Evolutionary conservation across 1,140 invertebrate genomes (phyloP), one percentile per base, ranked within the genome.

Genomic region (Panagrolaimus sp.): DNA sequence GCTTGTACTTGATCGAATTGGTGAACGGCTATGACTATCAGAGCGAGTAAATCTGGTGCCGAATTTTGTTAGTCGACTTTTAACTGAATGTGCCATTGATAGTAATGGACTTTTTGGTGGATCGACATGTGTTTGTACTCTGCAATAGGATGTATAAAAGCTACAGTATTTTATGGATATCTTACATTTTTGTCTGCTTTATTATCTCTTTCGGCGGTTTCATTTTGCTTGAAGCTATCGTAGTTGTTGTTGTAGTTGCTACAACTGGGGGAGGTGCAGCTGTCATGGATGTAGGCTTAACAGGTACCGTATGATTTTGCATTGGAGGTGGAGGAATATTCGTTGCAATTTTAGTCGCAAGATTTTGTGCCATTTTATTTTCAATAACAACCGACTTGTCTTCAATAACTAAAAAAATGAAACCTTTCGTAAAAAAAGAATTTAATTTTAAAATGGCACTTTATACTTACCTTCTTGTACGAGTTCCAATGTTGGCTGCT

Each of bases 81-180:
- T 58, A 21, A 76, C 75, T n/a, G 75, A 70, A 48, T 73, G 74
- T 24, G 74, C 74, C 72, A 76, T 75, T 4, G 75, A 77, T 45
- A 76, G 38, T 9, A 76, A 55, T 17, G 74, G 74, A 70, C 75
- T 77, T 55, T 76, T 76, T 28, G 74, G 71, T 28, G 65, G 62
- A 63, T 38, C 64, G 12, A n/a, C 24, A 15, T 58, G 63, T 8
- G 12, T 68, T 14, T 38, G 10, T 17, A 24, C 24, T 10, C 12
- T 65, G 38, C 26, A 43, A 63, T 21, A 14, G 48, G 48, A n/a
- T 58, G 21, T 21, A 58, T n/a, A 58, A 58, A 58, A 21, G 10
- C 28, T 12, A 21, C 52, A 26, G 21, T 21, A 26, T 58, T 10
- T 58, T 58, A 58, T 26, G 15, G 45, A 3, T 43, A 44, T 43